phyloP scores from a whole-genome alignment of 2,797 vertebrate species.

The Intellagama lesueurii region DNA sequence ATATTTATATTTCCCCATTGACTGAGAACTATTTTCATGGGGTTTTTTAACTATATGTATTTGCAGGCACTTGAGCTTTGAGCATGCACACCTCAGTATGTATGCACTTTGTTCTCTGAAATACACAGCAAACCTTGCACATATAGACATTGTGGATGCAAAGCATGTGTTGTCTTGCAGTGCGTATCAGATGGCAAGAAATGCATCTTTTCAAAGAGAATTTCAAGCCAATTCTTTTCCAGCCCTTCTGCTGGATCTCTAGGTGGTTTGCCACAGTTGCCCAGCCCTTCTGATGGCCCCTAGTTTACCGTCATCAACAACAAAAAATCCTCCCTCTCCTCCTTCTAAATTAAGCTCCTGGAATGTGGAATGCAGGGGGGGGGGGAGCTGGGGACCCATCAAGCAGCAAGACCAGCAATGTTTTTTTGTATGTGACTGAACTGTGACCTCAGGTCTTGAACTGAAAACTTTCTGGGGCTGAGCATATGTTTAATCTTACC shows the following conservation, averaged over 20 bases:
- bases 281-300: neutral
- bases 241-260: neutral
- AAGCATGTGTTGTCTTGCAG: neutral
- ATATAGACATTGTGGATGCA: neutral
- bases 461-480: neutral
- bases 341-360: neutral
- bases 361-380: too few relatives aligned
- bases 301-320: neutral
- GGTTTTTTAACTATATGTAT: too few relatives aligned
- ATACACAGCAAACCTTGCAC: neutral
- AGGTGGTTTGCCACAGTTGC: too few relatives aligned
- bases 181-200: neutral
- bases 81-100: too few relatives aligned
- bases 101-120: neutral
- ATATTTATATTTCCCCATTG: too few relatives aligned
- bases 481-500: neutral
- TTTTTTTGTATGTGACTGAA: too few relatives aligned
- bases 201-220: neutral
- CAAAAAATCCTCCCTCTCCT: neutral
- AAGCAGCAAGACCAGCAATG: too few relatives aligned
- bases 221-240: neutral
- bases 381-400: too few relatives aligned
- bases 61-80: too few relatives aligned
- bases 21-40: too few relatives aligned
- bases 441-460: neutral